Evolutionary conservation across 2,888 invertebrate species (phyloP), one percentile per base, ranked within the genome.

Genomic region (Drosophila fungiperda): DNA sequence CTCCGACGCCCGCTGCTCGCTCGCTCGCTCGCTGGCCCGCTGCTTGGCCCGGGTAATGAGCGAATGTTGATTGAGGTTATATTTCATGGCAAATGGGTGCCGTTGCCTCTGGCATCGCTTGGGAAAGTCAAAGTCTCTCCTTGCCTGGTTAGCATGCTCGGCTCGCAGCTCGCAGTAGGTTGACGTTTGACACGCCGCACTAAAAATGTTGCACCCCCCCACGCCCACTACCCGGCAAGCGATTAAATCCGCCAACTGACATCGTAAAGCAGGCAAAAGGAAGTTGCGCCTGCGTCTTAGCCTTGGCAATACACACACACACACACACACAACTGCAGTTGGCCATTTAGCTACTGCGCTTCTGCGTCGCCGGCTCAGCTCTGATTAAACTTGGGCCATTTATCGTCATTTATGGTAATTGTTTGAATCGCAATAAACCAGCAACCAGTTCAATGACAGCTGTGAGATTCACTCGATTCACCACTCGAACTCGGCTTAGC

Each of bases 61-160:
- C 89, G 87, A 90, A 91, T 90, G 91, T 90, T 92, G 92, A 92
- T 92, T 92, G 91, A 92, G 92, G 92, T 92, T 90, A 90, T 92
- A 91, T 92, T 87, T 91, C 91, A 89, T 88, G 83, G 85, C 87
- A 85, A 87, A 89, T 89, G 89, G 84, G 68, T 83, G 82, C 76
- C 82, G 54, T 61, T 77, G 74, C 42, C 60, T 53, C 62, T 53
- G 60, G 60, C 59, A 23, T 54, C 42, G 73, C 73, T 70, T 83
- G 85, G 79, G 87, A 89, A 83, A 77, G 85, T 81, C 66, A 60
- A 50, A 67, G 74, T 57, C 61, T 66, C 58, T 57, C 62, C 58
- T 49, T 38, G 38, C 50, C 42, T 17, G 64, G 45, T 55, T 71
- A 73, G 65, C 75, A 71, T 78, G 69, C 75, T 77, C 4, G 26